Evolutionary conservation across 2,888 invertebrate genomes (phyloP).

Genomic region (Cephalotes varians): DNA sequence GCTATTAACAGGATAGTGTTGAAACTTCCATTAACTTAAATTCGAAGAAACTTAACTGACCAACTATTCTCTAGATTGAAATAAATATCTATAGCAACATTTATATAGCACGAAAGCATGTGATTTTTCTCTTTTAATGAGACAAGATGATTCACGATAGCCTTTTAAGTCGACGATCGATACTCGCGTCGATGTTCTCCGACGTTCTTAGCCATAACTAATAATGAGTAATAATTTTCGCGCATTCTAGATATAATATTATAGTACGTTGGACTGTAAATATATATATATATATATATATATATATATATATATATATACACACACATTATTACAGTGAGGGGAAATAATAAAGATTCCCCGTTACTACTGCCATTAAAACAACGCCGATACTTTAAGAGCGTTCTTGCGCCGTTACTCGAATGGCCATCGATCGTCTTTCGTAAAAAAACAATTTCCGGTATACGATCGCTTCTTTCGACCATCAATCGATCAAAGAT

Average conservation of each 20-base stretch:
- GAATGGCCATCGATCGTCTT: slow-evolving; percentile 45
- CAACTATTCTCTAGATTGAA: neutral
- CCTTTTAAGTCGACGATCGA: slow-evolving; percentile 3
- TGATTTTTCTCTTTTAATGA: neutral
- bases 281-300: slow-evolving; percentile 51
- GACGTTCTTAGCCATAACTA: slow-evolving; percentile 48
- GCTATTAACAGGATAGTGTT: neutral
- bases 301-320: neutral
- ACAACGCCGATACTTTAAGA: slow-evolving; percentile 61
- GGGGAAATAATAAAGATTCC: slow-evolving; percentile 55
- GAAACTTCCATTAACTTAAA: neutral
- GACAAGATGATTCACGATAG: neutral
- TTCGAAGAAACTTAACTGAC: neutral
- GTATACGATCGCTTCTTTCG: slow-evolving; percentile 1
- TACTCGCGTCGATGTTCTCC: slow-evolving; percentile 35
- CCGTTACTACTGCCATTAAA: slow-evolving; percentile 73
- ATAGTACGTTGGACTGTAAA: slow-evolving; percentile 64
- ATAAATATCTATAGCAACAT: neutral
- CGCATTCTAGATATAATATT: slow-evolving; percentile 59
- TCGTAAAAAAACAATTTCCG: slow-evolving; percentile 39
- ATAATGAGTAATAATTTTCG: slow-evolving; percentile 47
- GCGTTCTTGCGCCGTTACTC: slow-evolving; percentile 54
- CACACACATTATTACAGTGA: slow-evolving; percentile 57
- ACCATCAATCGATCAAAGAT: slow-evolving; percentile 1
- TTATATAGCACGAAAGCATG: neutral